These are phyloP conservation scores for Periplaneta americana DNA, from an alignment of 1,140 invertebrate species.

Conservation along the genomic window DNA sequence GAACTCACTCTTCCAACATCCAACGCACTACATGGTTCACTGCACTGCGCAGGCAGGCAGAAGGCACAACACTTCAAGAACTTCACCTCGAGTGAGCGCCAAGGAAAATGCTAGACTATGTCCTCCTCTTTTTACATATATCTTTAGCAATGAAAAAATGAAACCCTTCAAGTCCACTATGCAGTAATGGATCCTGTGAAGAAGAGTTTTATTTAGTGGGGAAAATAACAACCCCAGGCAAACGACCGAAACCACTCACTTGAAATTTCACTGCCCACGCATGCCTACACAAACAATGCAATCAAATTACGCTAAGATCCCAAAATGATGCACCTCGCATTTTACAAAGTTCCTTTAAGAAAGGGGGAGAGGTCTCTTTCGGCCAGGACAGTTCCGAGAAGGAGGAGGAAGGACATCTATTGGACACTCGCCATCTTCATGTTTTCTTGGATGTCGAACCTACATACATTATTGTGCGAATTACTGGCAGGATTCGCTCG, in stretches of 20 bases:
- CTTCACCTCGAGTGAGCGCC: neutral
- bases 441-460: neutral
- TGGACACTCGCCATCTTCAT: constrained; percentile 2
- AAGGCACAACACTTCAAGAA: neutral
- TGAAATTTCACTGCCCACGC: neutral
- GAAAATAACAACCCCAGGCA: neutral
- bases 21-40: constrained; percentile 2
- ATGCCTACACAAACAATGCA: too few relatives aligned
- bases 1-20: constrained; percentile 3
- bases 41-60: neutral
- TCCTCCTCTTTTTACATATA: neutral
- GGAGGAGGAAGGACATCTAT: neutral
- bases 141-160: neutral
- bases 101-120: neutral
- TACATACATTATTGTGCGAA: neutral
- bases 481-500: neutral
- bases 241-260: neutral
- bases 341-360: neutral
- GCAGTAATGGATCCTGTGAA: neutral
- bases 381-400: neutral
- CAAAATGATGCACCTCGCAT: too few relatives aligned
- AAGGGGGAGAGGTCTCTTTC: neutral
- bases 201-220: neutral
- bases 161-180: neutral
- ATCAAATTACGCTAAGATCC: too few relatives aligned